These are phyloP conservation scores for Sinonovacula constricta DNA, from an alignment of 1,140 invertebrate species.

Conservation along the genomic window DNA sequence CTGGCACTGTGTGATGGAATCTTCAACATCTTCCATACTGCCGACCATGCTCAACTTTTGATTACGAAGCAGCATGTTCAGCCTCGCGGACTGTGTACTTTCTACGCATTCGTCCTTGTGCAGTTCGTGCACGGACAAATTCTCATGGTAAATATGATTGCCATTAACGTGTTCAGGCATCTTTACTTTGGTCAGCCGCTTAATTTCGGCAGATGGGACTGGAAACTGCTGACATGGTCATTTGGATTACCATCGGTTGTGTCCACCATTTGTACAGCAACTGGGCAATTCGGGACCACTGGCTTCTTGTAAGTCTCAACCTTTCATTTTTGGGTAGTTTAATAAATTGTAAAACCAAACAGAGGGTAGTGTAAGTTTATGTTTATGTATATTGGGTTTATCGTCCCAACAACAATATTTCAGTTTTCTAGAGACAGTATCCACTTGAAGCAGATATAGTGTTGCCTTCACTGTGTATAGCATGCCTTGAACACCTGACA, in stretches of 20 bases:
- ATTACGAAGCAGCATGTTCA: neutral
- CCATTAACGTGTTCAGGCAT: constrained; percentile 3
- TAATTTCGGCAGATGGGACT: too few relatives aligned
- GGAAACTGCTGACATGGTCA: constrained; percentile 30
- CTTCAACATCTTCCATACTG: neutral
- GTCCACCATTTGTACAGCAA: constrained; percentile 11
- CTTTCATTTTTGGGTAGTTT: too few relatives aligned
- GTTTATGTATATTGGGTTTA: too few relatives aligned
- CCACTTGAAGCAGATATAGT: too few relatives aligned
- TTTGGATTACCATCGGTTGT: constrained; percentile 31
- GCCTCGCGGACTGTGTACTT: neutral
- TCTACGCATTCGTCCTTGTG: neutral
- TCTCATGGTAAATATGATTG: neutral
- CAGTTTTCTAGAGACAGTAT: too few relatives aligned
- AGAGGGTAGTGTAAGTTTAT: too few relatives aligned
- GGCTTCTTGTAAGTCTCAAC: constrained; percentile 48
- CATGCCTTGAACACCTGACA: too few relatives aligned
- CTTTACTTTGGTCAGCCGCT: constrained; percentile 34
- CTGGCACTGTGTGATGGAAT: neutral
- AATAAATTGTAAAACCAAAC: too few relatives aligned
- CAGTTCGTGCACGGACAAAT: neutral
- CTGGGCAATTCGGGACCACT: constrained; percentile 32
- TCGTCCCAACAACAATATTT: too few relatives aligned
- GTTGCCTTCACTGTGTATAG: too few relatives aligned
- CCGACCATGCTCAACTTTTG: neutral